Evolutionary conservation across 2,113 vertebrate species (phyloP).

Genomic region (Carassius auratus): DNA sequence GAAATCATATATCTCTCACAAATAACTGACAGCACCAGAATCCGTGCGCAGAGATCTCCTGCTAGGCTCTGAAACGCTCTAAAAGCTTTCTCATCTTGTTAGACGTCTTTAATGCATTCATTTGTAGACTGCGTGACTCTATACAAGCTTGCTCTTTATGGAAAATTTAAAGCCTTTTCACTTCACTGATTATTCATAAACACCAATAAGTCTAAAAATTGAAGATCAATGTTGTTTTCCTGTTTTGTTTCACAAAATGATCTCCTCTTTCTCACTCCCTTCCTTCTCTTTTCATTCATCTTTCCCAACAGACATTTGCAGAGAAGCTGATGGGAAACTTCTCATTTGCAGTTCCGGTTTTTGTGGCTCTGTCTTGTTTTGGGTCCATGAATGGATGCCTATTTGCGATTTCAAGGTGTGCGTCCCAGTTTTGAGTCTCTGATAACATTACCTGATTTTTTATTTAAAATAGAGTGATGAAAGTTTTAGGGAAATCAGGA

Average conservation of each 20-base stretch:
- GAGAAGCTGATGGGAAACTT: conserved; percentile 88
- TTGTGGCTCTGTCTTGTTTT: conserved; percentile 93
- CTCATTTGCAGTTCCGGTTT: conserved; percentile 86
- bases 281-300: conserved; percentile 17
- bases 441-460: neutral
- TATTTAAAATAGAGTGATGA: neutral
- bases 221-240: conserved; percentile 51
- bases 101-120: conserved; percentile 55
- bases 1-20: conserved; percentile 53
- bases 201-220: conserved; percentile 42
- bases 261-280: conserved; percentile 24
- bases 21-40: conserved; percentile 45
- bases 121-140: conserved; percentile 32
- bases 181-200: conserved; percentile 48
- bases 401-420: conserved; percentile 93
- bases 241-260: conserved; percentile 48
- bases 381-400: conserved; percentile 93
- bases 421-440: neutral
- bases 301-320: conserved; percentile 84
- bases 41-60: conserved; percentile 24
- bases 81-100: conserved; percentile 60
- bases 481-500: neutral
- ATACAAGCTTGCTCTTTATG: conserved; percentile 2
- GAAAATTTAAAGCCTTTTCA: conserved; percentile 44
- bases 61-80: conserved; percentile 44